phyloP scores from a whole-genome alignment of 2,888 invertebrate genomes.

The Pelosia muscerda region DNA sequence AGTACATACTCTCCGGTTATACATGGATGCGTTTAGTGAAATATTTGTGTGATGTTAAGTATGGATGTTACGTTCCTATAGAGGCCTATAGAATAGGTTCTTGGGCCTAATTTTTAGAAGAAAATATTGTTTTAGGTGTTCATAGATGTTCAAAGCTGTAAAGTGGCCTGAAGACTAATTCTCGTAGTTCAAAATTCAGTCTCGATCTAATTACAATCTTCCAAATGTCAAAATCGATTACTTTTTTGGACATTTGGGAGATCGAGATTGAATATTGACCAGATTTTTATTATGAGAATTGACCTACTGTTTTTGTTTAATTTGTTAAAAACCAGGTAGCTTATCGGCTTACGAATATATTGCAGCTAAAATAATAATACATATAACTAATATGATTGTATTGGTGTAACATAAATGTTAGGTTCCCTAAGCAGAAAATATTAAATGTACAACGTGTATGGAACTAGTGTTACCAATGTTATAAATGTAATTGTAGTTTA shows the following conservation, averaged over 20 bases:
- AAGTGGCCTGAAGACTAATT: no score
- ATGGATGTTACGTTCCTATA: conserved; percentile 52
- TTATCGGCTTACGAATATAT: conserved; percentile 17
- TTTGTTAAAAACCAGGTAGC: conserved; percentile 25
- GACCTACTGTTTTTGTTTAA: no score
- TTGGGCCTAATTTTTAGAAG: conserved; percentile 38
- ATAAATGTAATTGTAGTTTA: conserved; percentile 52
- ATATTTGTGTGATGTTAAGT: conserved; percentile 42
- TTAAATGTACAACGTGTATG: conserved; percentile 54
- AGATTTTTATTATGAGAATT: no score
- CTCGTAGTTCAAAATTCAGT: no score
- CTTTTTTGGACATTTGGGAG: no score
- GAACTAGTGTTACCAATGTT: conserved; percentile 63
- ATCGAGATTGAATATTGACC: no score
- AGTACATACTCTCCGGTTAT: background rate
- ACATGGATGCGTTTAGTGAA: conserved; percentile 42
- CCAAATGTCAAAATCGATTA: no score
- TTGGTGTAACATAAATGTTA: conserved; percentile 22
- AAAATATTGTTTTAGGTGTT: conserved; percentile 38
- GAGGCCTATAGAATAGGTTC: conserved; percentile 48
- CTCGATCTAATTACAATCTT: no score
- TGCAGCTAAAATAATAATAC: conserved; percentile 36
- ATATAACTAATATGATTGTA: conserved; percentile 23
- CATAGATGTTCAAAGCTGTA: conserved; percentile 11
- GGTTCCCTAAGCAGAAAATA: conserved; percentile 27